Percentiles rank a stretch among this genome's conserved stretches.
Evolutionary conservation across 1,140 invertebrate species (phyloP).

Genomic region (Agrilus planipennis): DNA sequence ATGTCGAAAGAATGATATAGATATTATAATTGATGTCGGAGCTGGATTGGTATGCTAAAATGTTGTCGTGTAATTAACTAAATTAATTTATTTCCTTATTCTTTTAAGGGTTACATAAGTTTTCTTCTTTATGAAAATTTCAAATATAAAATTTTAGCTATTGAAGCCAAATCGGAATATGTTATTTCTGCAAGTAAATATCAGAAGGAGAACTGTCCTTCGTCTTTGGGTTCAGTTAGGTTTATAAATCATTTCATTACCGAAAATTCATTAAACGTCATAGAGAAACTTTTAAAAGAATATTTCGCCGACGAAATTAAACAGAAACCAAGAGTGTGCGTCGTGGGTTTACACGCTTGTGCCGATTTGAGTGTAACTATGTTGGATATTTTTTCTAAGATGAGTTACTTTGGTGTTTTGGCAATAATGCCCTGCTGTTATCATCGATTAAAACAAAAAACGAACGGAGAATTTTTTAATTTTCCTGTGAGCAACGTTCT

Average conservation of each 20-base stretch:
- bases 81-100: constrained; percentile 4
- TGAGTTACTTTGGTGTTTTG: constrained; percentile 44
- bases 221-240: constrained; percentile 41
- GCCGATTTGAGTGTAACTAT: constrained; percentile 66
- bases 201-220: constrained; percentile 42
- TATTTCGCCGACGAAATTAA: constrained; percentile 12
- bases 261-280: constrained; percentile 35
- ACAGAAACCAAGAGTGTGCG: constrained; percentile 30
- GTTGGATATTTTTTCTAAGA: constrained; percentile 55
- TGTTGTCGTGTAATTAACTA: constrained; percentile 8
- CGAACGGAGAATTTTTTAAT: constrained; percentile 39
- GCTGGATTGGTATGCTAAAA: constrained; percentile 60
- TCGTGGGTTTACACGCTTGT: constrained; percentile 71
- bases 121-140: constrained; percentile 51
- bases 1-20: constrained; percentile 38
- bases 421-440: constrained; percentile 79
- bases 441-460: constrained; percentile 37
- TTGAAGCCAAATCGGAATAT: constrained; percentile 53
- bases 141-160: constrained; percentile 53
- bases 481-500: constrained; percentile 49
- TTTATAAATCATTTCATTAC: constrained; percentile 45
- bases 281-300: constrained; percentile 35
- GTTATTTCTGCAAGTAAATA: constrained; percentile 50
- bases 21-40: constrained; percentile 67
- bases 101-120: constrained; percentile 60